A percentile compares a stretch with the other conserved stretches of the same genome.
Conservation (phyloP, 2,888 invertebrate species). For the Leptinotarsa tumamoca region DNA sequence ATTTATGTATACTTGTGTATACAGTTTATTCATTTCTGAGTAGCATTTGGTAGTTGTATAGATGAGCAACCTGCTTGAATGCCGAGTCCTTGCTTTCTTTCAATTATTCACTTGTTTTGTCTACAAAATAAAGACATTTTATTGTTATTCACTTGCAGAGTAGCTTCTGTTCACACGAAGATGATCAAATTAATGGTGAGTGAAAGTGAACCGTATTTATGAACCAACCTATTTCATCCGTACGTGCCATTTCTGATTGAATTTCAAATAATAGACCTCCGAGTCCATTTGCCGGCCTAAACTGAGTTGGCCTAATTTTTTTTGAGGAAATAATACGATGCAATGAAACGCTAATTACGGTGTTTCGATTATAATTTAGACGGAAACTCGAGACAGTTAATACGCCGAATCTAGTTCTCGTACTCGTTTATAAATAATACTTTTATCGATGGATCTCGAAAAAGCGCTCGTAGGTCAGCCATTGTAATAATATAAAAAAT, state of each 20-base stretch:
- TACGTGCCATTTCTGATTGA: not conserved
- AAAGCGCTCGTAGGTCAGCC: constrained; percentile 38
- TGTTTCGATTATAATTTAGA: constrained; percentile 24
- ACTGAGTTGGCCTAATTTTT: not conserved
- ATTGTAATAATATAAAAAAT: constrained; percentile 36
- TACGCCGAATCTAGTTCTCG: constrained; percentile 28
- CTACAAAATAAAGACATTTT: no score
- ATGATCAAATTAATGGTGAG: no score
- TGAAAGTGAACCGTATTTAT: no score
- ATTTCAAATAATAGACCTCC: not conserved
- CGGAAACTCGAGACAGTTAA: constrained; percentile 26
- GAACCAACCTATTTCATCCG: not conserved
- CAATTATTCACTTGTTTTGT: no score
- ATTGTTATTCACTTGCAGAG: no score
- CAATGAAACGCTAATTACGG: constrained; percentile 15
- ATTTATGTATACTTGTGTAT: no score
- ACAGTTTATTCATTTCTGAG: no score
- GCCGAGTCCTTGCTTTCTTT: no score
- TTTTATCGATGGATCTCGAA: constrained; percentile 40
- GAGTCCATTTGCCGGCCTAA: not conserved
- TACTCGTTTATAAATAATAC: constrained; percentile 30
- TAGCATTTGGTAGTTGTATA: no score
- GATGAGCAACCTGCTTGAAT: no score
- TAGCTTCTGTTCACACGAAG: no score
- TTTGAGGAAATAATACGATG: not conserved